phyloP scores from a whole-genome alignment of 2,113 vertebrate genomes.

The Indri indri region DNA sequence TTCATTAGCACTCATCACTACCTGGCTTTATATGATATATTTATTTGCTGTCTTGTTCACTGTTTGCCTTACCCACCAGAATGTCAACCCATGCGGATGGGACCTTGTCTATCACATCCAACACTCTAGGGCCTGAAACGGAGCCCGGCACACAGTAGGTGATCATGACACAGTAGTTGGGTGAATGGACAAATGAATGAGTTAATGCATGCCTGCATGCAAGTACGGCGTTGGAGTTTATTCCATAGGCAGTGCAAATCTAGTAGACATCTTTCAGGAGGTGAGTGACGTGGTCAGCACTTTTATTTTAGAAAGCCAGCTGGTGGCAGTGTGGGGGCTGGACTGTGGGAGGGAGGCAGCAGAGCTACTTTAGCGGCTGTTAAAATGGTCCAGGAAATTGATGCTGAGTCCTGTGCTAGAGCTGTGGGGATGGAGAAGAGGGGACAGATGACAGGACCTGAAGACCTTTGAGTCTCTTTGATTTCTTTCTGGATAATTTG shows the following conservation, averaged over 20 bases:
- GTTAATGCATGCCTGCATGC: background rate
- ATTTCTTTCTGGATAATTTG: background rate
- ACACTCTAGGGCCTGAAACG: background rate
- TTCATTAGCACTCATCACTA: background rate
- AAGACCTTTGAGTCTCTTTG: slow-evolving; percentile 16
- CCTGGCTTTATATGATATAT: background rate
- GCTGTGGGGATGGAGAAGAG: background rate
- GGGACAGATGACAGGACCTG: background rate
- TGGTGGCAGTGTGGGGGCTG: slow-evolving; percentile 73
- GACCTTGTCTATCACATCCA: background rate
- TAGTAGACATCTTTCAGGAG: slow-evolving; percentile 68
- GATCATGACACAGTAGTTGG: background rate
- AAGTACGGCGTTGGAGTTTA: slow-evolving; percentile 7
- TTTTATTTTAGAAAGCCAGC: slow-evolving; percentile 79
- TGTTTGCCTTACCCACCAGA: background rate
- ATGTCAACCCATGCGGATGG: background rate
- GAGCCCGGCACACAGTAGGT: background rate
- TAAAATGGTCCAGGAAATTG: slow-evolving; percentile 66
- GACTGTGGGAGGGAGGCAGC: slow-evolving; percentile 61
- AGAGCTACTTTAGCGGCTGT: slow-evolving; percentile 61
- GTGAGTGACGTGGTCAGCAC: slow-evolving; percentile 75
- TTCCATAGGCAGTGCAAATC: slow-evolving; percentile 37
- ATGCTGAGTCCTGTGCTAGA: slow-evolving; percentile 31
- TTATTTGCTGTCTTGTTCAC: background rate
- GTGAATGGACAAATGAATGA: slow-evolving; percentile 12